Conservation (phyloP, 2,797 vertebrate species). For the Neosilurus hyrtlii region DNA sequence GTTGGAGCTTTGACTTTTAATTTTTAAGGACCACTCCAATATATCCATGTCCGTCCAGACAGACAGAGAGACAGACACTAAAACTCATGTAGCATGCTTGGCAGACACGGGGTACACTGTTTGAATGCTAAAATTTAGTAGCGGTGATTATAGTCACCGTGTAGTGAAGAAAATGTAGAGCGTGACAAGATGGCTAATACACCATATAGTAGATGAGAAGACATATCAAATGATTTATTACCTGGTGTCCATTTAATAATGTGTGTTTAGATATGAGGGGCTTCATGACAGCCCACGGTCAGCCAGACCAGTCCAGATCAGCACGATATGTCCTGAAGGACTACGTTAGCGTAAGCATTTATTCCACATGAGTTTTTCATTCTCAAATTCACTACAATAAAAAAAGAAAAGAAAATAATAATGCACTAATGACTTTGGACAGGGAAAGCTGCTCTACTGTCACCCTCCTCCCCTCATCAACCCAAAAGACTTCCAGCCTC, state of each 20-base stretch:
- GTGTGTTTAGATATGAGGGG: slow-evolving; percentile 86
- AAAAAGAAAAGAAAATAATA: not conserved
- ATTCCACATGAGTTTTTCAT: not conserved
- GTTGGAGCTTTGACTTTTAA: too few relatives aligned
- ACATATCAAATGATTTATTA: not conserved
- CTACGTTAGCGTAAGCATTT: slow-evolving; percentile 83
- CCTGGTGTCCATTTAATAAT: not conserved
- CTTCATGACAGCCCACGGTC: slow-evolving; percentile 94
- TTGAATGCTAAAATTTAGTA: too few relatives aligned
- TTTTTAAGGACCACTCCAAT: too few relatives aligned
- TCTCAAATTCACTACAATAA: not conserved
- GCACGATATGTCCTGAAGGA: slow-evolving; percentile 94
- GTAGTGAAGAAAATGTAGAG: too few relatives aligned
- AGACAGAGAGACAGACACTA: too few relatives aligned
- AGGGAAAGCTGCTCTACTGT: slow-evolving; percentile 95
- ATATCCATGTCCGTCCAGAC: too few relatives aligned
- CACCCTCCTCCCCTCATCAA: slow-evolving; percentile 84
- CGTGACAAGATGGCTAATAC: too few relatives aligned
- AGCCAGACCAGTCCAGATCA: slow-evolving; percentile 93
- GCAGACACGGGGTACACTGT: too few relatives aligned
- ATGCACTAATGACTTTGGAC: not conserved
- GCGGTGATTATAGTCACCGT: too few relatives aligned
- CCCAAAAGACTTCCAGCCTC: slow-evolving; percentile 83
- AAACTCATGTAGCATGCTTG: too few relatives aligned
- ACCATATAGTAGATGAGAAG: too few relatives aligned